A percentile compares a stretch with the other conserved stretches of the same genome.
Evolutionary conservation across 2,113 vertebrate genomes (phyloP).

Genomic region (Gymnocephalus cernua): DNA sequence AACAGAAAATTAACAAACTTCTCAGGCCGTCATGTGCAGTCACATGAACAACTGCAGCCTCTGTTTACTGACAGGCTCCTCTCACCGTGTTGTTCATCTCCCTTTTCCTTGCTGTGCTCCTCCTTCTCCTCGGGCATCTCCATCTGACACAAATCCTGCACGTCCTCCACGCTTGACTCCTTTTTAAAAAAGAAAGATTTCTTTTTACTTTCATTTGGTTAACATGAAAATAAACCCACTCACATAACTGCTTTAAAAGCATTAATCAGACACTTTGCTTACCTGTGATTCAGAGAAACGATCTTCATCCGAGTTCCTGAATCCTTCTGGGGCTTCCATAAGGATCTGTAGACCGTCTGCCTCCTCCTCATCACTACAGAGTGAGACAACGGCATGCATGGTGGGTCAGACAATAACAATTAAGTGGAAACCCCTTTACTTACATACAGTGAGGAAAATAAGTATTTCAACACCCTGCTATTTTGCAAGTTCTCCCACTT

Average conservation of each 20-base stretch:
- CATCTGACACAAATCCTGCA: slow-evolving; percentile 63
- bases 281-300: slow-evolving; percentile 79
- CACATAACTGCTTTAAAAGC: background rate
- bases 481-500: too few species aligned
- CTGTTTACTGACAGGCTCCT: slow-evolving; percentile 12
- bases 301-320: slow-evolving; percentile 81
- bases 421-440: background rate
- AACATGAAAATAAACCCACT: background rate
- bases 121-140: slow-evolving; percentile 56
- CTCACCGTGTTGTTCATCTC: slow-evolving; percentile 59
- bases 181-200: slow-evolving; percentile 3
- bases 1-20: slow-evolving; percentile 10
- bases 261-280: background rate
- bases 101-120: slow-evolving; percentile 53
- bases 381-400: background rate
- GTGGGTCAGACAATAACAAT: background rate
- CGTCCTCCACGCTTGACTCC: slow-evolving; percentile 67
- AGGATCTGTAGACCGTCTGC: slow-evolving; percentile 69
- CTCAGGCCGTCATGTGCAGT: background rate
- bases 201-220: background rate
- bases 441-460: too few species aligned
- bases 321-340: slow-evolving; percentile 82
- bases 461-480: too few species aligned
- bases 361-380: slow-evolving; percentile 66
- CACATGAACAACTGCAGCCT: slow-evolving; percentile 10